Evolutionary conservation across 1,140 invertebrate genomes (phyloP), one percentile per base, ranked within the genome.

Genomic region (Fopius arisanus): DNA sequence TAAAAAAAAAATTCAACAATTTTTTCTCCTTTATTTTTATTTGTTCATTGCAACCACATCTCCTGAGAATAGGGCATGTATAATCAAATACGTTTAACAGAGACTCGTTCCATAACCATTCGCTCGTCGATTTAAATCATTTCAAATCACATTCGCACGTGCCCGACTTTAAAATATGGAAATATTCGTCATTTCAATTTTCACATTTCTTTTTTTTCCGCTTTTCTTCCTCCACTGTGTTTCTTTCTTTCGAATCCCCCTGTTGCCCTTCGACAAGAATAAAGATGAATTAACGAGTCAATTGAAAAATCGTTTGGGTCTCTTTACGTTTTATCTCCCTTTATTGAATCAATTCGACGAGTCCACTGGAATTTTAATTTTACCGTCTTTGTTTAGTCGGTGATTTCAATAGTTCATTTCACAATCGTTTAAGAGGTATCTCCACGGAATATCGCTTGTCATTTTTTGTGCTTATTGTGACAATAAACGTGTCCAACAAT

Each of bases 111-210:
- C n/a, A 65, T 48, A 26, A 26, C 23, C 14, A 28, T 59, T 59
- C 37, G 37, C 37, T 66, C 70, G 21, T 72, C 21, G 23, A 65
- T 72, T 72, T 72, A 65, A 72, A 65, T 72, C 70, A 29, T 71
- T 71, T 71, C 37, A 68, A 68, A 68, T 68, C 67, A 48, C 67
- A 51, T 48, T 51, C 40, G 37, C 43, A 71, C 69, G 68, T 70
- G 68, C 33, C 68, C 29, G 48, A 54, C 31, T 70, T 70, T 33
- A 54, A 70, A 70, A 31, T 48, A 70, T 48, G 48, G 23, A 59
- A 51, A 59, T 70, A 31, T 59, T 70, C 51, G 16, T 59, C 16
- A 48, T 67, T 67, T 41, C 40, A 67, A 67, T 31, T 31, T 31
- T 31, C 14, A 14, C 7, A 5, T 1, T 48, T 48, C 16, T 48